phyloP scores from a whole-genome alignment of 2,113 vertebrate genomes.

The Egretta garzetta region DNA sequence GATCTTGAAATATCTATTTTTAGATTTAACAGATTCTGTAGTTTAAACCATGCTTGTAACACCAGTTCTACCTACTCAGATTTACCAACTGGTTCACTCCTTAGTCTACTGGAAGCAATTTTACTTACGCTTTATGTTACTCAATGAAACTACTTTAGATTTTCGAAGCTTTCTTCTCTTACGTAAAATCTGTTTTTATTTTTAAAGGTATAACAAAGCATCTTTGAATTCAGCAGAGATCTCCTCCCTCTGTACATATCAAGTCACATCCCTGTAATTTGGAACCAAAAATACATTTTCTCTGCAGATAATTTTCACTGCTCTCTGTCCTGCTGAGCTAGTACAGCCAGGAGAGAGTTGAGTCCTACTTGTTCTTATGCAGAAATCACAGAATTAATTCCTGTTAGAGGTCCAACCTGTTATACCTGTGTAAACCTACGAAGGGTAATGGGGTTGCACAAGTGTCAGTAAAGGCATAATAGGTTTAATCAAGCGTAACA shows the following conservation, averaged over 20 bases:
- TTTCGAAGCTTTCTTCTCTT: background rate
- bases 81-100: background rate
- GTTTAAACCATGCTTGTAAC: background rate
- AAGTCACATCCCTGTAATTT: background rate
- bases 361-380: background rate
- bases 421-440: constrained; percentile 52
- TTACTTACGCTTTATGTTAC: background rate
- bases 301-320: background rate
- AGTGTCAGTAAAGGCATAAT: constrained; percentile 59
- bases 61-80: background rate
- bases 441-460: constrained; percentile 59
- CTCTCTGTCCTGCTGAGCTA: background rate
- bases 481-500: constrained; percentile 64
- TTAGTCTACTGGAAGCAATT: background rate
- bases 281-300: background rate
- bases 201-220: background rate
- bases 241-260: background rate
- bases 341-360: background rate
- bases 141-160: background rate
- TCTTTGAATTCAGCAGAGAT: background rate
- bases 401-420: constrained; percentile 54
- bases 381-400: constrained; percentile 49
- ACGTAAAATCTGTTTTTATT: background rate
- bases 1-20: background rate
- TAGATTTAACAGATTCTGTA: background rate